Percentiles rank a stretch among this genome's conserved stretches.
phyloP scores from a whole-genome alignment of 2,797 vertebrate species.

The Chelonia mydas region DNA sequence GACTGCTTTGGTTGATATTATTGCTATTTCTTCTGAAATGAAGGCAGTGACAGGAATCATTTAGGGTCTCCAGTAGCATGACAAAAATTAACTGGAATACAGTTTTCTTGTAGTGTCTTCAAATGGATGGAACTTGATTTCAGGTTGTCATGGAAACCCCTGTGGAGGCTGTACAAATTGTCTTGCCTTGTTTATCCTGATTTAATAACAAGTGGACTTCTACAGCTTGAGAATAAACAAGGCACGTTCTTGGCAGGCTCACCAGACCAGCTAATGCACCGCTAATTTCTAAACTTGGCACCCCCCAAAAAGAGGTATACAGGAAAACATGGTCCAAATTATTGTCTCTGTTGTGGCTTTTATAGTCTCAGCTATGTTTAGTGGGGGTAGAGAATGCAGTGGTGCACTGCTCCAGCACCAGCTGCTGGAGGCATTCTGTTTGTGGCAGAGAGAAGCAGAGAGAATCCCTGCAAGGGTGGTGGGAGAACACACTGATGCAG shows the following conservation, averaged over 20 bases:
- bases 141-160: conserved; percentile 70
- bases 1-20: not conserved
- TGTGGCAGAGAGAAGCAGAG: not conserved
- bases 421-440: not conserved
- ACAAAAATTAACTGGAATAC: conserved; percentile 49
- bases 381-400: not conserved
- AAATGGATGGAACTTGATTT: conserved; percentile 19
- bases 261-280: not conserved
- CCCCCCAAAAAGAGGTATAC: not conserved
- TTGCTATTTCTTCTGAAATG: conserved; percentile 30
- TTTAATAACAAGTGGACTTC: conserved; percentile 56
- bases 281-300: not conserved
- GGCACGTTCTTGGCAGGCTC: conserved; percentile 37
- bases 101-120: conserved; percentile 40
- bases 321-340: not conserved
- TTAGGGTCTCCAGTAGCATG: not conserved
- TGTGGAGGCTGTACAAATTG: conserved; percentile 23
- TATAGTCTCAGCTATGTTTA: fast-evolving
- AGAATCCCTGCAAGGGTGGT: not conserved
- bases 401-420: fast-evolving
- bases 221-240: conserved; percentile 32
- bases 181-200: conserved; percentile 33
- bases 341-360: not conserved
- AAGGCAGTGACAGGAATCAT: conserved; percentile 26
- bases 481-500: not conserved